phyloP scores from a whole-genome alignment of 2,888 invertebrate genomes.

The Mimas tiliae region DNA sequence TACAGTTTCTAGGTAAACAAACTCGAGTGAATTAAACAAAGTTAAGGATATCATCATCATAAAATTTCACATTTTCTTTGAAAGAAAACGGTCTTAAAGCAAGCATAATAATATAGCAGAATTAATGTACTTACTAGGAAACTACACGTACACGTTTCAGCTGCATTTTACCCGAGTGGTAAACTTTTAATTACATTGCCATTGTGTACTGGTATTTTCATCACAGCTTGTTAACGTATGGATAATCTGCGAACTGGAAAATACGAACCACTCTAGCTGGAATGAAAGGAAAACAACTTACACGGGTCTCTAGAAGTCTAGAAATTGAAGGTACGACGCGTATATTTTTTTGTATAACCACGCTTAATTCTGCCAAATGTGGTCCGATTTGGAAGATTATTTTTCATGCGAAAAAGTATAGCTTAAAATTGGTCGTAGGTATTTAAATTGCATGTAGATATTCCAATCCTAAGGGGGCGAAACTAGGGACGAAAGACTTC shows the following conservation, averaged over 20 bases:
- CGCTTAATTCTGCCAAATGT: too few species aligned
- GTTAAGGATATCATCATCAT: too few species aligned
- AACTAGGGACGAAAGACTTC: too few species aligned
- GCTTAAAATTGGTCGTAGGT: too few species aligned
- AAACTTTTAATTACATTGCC: slow-evolving; percentile 4
- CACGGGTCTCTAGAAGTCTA: too few species aligned
- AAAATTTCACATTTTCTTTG: background rate
- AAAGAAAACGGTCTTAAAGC: background rate
- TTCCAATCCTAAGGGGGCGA: too few species aligned
- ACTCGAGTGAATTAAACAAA: background rate
- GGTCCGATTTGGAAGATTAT: too few species aligned
- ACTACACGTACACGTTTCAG: background rate
- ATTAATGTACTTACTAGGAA: background rate
- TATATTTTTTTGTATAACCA: too few species aligned
- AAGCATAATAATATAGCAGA: background rate
- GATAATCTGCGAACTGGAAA: background rate
- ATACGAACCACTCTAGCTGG: background rate
- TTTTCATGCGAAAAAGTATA: too few species aligned
- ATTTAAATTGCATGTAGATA: too few species aligned
- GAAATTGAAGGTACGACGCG: too few species aligned
- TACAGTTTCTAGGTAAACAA: background rate
- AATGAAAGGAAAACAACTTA: background rate
- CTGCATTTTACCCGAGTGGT: background rate
- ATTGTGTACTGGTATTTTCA: background rate
- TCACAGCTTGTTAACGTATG: background rate